These are phyloP conservation scores for Ladona fulva DNA, from an alignment of 1,140 invertebrate genomes.

Conservation along the genomic window DNA sequence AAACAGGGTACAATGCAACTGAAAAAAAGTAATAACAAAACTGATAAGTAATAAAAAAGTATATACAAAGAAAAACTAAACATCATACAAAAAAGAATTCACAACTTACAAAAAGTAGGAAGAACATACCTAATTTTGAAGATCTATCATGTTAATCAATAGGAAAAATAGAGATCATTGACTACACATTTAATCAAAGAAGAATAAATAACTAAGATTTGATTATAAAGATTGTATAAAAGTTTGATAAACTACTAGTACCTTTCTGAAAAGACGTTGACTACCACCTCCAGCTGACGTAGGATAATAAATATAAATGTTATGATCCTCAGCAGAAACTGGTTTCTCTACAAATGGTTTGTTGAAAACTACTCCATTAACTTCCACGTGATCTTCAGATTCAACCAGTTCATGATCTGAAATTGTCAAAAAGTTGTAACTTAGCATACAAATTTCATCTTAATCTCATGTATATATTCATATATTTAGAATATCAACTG, in stretches of 20 bases:
- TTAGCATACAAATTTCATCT: background rate
- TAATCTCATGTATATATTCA: too few relatives aligned
- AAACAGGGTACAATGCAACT: too few relatives aligned
- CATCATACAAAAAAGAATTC: too few relatives aligned
- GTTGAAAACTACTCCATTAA: conserved; percentile 93
- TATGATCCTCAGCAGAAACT: conserved; percentile 97
- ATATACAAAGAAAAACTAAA: too few relatives aligned
- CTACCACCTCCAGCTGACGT: conserved; percentile 95
- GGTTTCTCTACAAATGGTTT: conserved; percentile 99
- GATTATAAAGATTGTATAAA: conserved; percentile 14
- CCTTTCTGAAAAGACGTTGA: conserved; percentile 94
- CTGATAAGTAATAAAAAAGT: too few relatives aligned
- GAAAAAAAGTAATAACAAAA: too few relatives aligned
- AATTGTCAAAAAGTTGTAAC: conserved; percentile 28
- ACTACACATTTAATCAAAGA: too few relatives aligned
- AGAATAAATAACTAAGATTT: too few relatives aligned
- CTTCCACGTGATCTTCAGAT: conserved; percentile 97
- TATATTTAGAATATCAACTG: background rate
- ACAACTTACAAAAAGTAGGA: too few relatives aligned
- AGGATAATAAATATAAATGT: conserved; percentile 99
- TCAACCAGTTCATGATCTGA: conserved; percentile 88
- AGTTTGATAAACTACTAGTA: conserved; percentile 45
- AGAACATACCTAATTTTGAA: too few relatives aligned
- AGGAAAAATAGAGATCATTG: too few relatives aligned
- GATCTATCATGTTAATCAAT: too few relatives aligned